Conservation (phyloP, 2,888 invertebrate species). For the Meandrusa payeni region DNA sequence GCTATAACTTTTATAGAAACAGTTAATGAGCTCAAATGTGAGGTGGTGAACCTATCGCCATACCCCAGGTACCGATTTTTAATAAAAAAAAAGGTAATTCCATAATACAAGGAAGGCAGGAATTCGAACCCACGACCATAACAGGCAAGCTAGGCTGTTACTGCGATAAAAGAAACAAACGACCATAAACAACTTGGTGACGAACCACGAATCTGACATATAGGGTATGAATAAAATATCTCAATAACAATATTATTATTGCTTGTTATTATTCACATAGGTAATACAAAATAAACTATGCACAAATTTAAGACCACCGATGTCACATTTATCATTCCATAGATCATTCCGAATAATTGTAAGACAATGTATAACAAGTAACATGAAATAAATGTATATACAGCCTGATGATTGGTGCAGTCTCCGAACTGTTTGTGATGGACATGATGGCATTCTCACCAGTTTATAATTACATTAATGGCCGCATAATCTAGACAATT, state of each 20-base stretch:
- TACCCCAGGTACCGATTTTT: no score
- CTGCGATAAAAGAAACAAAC: no score
- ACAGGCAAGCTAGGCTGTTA: no score
- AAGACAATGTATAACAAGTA: slow-evolving; percentile 46
- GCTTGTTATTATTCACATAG: slow-evolving; percentile 83
- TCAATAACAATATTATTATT: slow-evolving; percentile 84
- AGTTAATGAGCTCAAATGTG: no score
- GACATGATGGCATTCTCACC: slow-evolving; percentile 38
- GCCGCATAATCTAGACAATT: slow-evolving; percentile 60
- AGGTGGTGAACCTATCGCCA: no score
- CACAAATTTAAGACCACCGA: slow-evolving; percentile 80
- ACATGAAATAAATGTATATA: slow-evolving; percentile 57
- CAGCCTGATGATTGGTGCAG: no score
- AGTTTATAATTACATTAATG: slow-evolving; percentile 46
- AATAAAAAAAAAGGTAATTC: no score
- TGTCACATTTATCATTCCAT: slow-evolving; percentile 61
- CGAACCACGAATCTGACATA: no score
- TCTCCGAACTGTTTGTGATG: slow-evolving; percentile 63
- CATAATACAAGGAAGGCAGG: no score
- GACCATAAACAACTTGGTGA: no score
- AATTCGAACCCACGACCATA: no score
- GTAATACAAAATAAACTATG: slow-evolving; percentile 85
- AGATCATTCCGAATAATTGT: slow-evolving; percentile 60
- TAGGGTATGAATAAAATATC: slow-evolving; percentile 47
- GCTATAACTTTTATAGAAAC: no score